Evolutionary conservation across 23 tunicate species (phyloP).

Genomic region (Phallusia fumigata): DNA sequence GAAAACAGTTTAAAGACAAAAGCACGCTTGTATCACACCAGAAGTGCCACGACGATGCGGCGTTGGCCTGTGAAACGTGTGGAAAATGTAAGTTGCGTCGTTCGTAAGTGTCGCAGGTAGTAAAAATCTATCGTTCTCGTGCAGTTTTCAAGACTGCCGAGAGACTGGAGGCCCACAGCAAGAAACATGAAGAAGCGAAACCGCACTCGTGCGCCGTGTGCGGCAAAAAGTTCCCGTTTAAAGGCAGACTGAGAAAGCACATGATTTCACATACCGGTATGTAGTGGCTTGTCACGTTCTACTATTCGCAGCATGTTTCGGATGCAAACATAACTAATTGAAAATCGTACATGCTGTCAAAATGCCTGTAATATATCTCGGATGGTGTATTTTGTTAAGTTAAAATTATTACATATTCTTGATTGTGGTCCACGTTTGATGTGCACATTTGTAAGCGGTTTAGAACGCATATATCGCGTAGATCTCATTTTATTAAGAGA

Average conservation of each 20-base stretch:
- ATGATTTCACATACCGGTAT: constrained; percentile 74
- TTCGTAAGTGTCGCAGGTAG: no score
- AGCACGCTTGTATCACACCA: constrained; percentile 57
- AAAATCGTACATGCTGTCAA: no score
- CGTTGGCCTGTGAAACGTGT: constrained; percentile 42
- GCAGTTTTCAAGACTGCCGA: constrained; percentile 50
- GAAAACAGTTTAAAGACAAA: constrained; percentile 82
- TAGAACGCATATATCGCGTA: no score
- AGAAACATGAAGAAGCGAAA: constrained; percentile 41
- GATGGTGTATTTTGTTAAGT: no score
- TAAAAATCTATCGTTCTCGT: not conserved
- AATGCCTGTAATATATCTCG: no score
- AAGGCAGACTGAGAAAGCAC: constrained; percentile 57
- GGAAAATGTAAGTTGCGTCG: constrained; percentile 46
- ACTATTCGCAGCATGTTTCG: no score
- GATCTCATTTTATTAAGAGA: no score
- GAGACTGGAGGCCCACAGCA: constrained; percentile 36
- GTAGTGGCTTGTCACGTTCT: no score
- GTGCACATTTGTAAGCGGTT: no score
- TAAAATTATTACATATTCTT: no score
- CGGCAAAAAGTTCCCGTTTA: constrained; percentile 65
- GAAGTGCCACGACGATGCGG: constrained; percentile 44
- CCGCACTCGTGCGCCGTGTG: constrained; percentile 67
- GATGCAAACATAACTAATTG: no score
- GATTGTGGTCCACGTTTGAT: no score